Evolutionary conservation across 2,797 vertebrate genomes (phyloP).

Genomic region (Zalophus californianus): DNA sequence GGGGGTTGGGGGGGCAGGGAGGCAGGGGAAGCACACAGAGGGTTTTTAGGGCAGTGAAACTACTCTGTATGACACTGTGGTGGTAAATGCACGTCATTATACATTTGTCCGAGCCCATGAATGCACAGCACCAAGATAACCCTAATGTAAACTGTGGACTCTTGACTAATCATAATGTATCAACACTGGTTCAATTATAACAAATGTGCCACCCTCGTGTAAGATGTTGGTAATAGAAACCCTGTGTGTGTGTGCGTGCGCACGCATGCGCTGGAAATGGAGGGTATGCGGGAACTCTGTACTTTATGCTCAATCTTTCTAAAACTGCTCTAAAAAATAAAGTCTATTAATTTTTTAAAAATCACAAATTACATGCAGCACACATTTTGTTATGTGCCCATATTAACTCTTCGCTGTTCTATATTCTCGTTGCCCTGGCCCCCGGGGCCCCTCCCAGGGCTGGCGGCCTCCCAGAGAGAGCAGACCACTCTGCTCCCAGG

Average conservation of each 20-base stretch:
- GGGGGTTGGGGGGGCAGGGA: too few species aligned
- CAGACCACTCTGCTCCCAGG: not conserved
- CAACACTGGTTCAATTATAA: accelerated
- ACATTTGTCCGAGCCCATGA: too few species aligned
- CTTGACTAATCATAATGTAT: too few species aligned
- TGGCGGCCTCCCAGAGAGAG: not conserved
- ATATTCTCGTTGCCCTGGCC: not conserved
- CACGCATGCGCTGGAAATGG: accelerated
- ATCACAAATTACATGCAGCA: not conserved
- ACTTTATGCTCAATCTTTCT: not conserved
- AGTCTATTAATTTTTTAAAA: too few species aligned
- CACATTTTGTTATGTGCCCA: not conserved
- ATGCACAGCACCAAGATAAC: accelerated
- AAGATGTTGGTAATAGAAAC: too few species aligned
- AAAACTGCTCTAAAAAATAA: not conserved
- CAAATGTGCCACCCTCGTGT: accelerated
- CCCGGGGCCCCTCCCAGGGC: not conserved
- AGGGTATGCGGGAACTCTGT: not conserved
- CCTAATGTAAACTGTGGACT: not conserved
- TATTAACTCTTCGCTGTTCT: not conserved
- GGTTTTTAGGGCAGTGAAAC: not conserved
- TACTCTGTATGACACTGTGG: not conserved
- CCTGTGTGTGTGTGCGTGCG: not conserved
- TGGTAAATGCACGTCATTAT: accelerated
- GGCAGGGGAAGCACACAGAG: not conserved